Percentiles rank a stretch among this genome's conserved stretches.
Evolutionary conservation across 2,888 invertebrate genomes (phyloP).

Genomic region (Cephus pulcher): DNA sequence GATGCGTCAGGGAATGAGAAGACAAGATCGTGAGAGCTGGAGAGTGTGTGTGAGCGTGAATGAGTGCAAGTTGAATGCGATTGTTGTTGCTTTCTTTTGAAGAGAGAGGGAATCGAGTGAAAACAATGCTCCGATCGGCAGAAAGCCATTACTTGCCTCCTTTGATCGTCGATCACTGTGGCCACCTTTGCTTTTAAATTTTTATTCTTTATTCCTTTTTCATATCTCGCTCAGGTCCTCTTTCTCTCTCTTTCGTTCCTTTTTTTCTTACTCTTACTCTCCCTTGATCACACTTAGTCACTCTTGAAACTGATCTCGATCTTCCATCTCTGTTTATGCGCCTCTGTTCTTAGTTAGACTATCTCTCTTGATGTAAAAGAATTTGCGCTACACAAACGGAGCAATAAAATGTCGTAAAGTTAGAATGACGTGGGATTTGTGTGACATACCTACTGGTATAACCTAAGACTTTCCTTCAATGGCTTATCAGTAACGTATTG

Average conservation of each 20-base stretch:
- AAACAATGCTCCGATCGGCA: slow-evolving; percentile 1
- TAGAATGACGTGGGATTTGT: background rate
- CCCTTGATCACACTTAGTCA: background rate
- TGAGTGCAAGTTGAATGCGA: background rate
- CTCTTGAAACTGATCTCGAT: background rate
- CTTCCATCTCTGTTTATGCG: background rate
- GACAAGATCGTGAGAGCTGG: background rate
- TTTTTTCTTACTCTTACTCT: background rate
- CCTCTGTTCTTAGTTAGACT: background rate
- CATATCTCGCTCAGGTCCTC: background rate
- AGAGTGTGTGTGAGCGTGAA: background rate
- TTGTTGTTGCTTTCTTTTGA: background rate
- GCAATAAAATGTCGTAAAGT: background rate
- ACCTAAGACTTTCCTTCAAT: background rate
- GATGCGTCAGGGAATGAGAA: background rate
- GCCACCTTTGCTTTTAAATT: background rate
- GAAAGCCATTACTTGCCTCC: background rate
- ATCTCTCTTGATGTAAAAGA: background rate
- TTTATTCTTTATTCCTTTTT: background rate
- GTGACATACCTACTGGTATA: background rate
- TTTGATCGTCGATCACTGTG: background rate
- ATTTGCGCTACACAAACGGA: background rate
- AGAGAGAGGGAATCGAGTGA: slow-evolving; percentile 4
- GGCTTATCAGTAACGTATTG: background rate
- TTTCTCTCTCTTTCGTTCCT: background rate